These are phyloP conservation scores for Heliconius ethilla DNA, from an alignment of 2,888 invertebrate genomes.

Conservation along the genomic window DNA sequence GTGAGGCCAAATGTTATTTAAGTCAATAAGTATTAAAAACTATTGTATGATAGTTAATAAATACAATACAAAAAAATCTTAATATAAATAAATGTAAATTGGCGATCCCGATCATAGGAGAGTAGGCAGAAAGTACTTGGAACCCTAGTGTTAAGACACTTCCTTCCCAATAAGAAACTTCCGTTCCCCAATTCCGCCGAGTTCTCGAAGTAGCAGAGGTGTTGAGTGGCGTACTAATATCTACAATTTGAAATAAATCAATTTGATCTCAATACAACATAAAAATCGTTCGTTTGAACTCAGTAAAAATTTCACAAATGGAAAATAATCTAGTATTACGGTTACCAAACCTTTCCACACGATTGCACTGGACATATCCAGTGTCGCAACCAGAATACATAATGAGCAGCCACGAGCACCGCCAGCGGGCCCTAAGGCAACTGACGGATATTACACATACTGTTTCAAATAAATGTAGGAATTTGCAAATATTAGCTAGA, in stretches of 20 bases:
- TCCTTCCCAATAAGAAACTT: no score
- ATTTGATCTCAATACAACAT: not conserved
- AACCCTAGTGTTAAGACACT: no score
- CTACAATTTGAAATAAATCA: not conserved
- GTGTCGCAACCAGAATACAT: conserved; percentile 50
- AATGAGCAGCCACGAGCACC: conserved; percentile 45
- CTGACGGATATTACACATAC: conserved; percentile 50
- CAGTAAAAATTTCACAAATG: conserved; percentile 46
- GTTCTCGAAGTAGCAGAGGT: no score
- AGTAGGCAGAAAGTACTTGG: no score
- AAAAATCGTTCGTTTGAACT: conserved; percentile 7
- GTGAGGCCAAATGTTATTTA: not conserved
- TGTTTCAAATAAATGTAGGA: conserved; percentile 31
- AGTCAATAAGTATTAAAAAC: no score
- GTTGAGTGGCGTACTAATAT: no score
- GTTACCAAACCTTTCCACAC: conserved; percentile 53
- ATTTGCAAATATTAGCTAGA: conserved; percentile 25
- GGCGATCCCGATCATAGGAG: no score
- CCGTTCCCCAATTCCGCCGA: no score
- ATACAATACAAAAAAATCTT: not conserved
- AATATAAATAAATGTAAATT: no score
- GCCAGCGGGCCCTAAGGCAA: conserved; percentile 46
- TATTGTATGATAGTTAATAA: not conserved
- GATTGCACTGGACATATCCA: conserved; percentile 52
- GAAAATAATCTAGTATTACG: conserved; percentile 43